These are phyloP conservation scores for Acyrthosiphon pisum DNA, from an alignment of 1,140 invertebrate species.

Conservation along the genomic window DNA sequence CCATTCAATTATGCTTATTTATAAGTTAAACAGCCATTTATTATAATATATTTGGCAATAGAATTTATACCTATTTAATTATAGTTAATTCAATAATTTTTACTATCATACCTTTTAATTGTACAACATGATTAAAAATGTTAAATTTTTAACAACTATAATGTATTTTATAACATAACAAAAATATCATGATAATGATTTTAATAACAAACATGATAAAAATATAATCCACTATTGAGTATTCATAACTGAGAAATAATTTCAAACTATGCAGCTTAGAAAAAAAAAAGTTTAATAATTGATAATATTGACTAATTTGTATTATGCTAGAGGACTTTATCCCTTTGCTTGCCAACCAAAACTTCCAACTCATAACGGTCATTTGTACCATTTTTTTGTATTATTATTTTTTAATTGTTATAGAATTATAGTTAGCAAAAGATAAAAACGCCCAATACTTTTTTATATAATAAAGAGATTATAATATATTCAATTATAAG, in stretches of 20 bases:
- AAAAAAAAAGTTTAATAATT: neutral
- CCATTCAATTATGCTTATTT: neutral
- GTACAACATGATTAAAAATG: neutral
- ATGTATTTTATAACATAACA: too few species aligned
- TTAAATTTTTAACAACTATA: neutral
- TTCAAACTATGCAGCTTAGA: too few species aligned
- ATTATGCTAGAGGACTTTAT: neutral
- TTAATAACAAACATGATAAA: neutral
- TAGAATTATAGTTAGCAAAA: neutral
- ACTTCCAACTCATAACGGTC: too few species aligned
- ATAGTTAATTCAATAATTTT: neutral
- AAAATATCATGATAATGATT: neutral
- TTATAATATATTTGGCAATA: neutral
- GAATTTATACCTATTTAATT: neutral
- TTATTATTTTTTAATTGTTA: neutral
- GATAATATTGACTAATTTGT: neutral
- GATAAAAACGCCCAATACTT: neutral
- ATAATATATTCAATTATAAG: too few species aligned
- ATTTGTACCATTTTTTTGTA: too few species aligned
- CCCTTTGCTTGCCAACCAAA: neutral
- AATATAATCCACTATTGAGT: too few species aligned
- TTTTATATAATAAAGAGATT: neutral
- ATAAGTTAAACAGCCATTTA: neutral
- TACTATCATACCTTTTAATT: neutral
- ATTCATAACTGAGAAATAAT: too few species aligned